These are phyloP conservation scores for Yoshiicerus persimilis DNA, from an alignment of 1,140 invertebrate species.

Conservation along the genomic window DNA sequence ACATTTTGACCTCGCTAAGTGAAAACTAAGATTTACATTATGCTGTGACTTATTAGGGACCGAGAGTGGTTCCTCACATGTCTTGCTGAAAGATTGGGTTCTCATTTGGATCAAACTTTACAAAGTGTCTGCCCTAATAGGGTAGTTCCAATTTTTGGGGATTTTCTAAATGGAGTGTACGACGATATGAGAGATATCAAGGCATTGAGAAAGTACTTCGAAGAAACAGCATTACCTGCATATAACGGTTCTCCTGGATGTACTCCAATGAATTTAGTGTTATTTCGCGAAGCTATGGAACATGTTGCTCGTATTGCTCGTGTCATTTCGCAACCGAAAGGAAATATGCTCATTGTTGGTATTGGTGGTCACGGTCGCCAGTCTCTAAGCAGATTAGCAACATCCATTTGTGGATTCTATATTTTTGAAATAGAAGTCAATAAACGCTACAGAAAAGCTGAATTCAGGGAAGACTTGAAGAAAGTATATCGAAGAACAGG, in stretches of 20 bases:
- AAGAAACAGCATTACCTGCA: constrained; percentile 67
- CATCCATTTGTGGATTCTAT: constrained; percentile 74
- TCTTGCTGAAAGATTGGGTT: constrained; percentile 70
- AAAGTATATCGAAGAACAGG: constrained; percentile 70
- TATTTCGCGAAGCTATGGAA: constrained; percentile 73
- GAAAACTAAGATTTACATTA: background rate
- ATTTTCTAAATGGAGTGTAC: constrained; percentile 75
- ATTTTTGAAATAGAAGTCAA: constrained; percentile 77
- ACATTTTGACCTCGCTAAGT: constrained; percentile 24
- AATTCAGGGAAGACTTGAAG: constrained; percentile 83
- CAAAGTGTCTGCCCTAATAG: constrained; percentile 76
- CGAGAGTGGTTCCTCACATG: constrained; percentile 71
- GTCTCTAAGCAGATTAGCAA: constrained; percentile 71
- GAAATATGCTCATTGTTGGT: constrained; percentile 79
- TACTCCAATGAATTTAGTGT: constrained; percentile 73
- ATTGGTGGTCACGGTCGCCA: constrained; percentile 84
- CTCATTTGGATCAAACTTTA: constrained; percentile 74
- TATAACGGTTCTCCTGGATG: constrained; percentile 76
- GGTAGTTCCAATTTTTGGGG: constrained; percentile 71
- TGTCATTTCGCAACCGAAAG: constrained; percentile 77
- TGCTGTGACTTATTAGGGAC: constrained; percentile 61
- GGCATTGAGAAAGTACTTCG: constrained; percentile 65
- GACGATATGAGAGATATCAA: constrained; percentile 71
- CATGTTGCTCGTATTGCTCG: constrained; percentile 77
- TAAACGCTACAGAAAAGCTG: constrained; percentile 70